Percentiles rank a stretch among this genome's conserved stretches.
Evolutionary conservation across 1,140 invertebrate genomes (phyloP).

Genomic region (Vanessa tameamea): DNA sequence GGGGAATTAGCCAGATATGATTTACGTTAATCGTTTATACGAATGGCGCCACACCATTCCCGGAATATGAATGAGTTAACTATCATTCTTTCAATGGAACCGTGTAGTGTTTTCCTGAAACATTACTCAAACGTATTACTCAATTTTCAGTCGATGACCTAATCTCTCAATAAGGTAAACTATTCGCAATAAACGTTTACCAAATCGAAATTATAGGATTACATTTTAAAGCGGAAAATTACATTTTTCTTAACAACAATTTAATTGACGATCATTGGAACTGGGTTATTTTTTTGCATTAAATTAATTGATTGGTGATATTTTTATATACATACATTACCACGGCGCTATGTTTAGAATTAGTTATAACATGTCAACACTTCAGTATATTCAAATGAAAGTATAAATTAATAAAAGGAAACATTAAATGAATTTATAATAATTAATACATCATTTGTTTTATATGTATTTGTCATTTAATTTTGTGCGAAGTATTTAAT

Average conservation of each 20-base stretch:
- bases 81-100: slow-evolving; percentile 39
- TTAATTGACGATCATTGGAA: slow-evolving; percentile 1
- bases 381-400: no score
- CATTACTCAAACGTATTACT: slow-evolving; percentile 44
- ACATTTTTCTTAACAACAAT: neutral
- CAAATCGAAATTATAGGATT: neutral
- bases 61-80: slow-evolving; percentile 48
- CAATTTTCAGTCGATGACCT: slow-evolving; percentile 36
- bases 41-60: slow-evolving; percentile 41
- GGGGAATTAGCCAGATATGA: slow-evolving; percentile 25
- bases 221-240: neutral
- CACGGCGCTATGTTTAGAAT: no score
- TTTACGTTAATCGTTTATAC: slow-evolving; percentile 28
- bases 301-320: neutral
- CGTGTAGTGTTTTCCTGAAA: slow-evolving; percentile 46
- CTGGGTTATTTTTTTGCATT: neutral
- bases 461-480: neutral
- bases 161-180: slow-evolving; percentile 15
- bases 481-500: no score
- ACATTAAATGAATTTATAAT: no score
- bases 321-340: neutral
- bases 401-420: no score
- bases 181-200: neutral
- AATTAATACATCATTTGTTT: neutral
- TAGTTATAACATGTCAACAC: no score